Evolutionary conservation across 1,140 invertebrate species (phyloP).

Genomic region (Bombus balteatus): DNA sequence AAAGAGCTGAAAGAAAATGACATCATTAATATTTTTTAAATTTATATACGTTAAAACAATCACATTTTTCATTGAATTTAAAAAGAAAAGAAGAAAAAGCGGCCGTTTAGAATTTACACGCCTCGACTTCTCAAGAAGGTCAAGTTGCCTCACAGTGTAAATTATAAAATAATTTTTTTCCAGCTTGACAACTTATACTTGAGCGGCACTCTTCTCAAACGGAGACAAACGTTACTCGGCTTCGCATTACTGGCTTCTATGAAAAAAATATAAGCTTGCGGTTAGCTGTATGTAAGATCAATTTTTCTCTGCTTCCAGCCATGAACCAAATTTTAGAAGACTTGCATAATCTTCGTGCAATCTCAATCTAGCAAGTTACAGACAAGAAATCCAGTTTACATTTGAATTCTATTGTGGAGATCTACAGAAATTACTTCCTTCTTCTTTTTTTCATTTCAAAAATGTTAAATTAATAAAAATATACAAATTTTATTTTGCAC

Average conservation of each 20-base stretch:
- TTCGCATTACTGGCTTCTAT: neutral
- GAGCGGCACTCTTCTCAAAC: neutral
- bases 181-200: neutral
- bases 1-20: constrained; percentile 86
- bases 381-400: neutral
- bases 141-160: neutral
- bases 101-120: neutral
- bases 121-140: neutral
- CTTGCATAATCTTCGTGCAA: neutral
- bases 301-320: neutral
- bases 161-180: neutral
- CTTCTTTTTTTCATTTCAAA: too few relatives aligned
- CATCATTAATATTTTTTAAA: neutral
- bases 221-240: neutral
- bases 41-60: neutral
- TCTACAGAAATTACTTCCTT: too few relatives aligned
- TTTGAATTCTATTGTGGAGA: too few relatives aligned
- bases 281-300: neutral
- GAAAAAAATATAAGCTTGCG: neutral
- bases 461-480: too few relatives aligned
- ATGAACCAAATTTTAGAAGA: neutral
- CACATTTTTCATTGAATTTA: neutral
- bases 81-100: neutral
- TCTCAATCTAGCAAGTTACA: neutral
- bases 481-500: too few relatives aligned